phyloP scores from a whole-genome alignment of 2,888 invertebrate genomes.

The Lasioglossum figueresi region DNA sequence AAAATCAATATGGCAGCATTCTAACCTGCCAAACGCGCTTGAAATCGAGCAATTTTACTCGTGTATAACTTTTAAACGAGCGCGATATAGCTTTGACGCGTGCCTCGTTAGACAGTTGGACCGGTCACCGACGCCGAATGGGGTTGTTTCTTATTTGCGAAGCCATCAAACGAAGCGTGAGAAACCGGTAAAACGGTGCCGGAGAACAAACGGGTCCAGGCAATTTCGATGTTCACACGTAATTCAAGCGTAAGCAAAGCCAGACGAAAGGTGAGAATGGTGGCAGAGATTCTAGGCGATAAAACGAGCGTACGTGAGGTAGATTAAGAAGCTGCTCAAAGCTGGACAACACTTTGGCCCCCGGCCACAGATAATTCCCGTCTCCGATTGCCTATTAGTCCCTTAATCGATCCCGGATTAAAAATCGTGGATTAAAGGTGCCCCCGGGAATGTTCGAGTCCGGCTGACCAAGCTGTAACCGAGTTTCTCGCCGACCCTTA shows the following conservation, averaged over 20 bases:
- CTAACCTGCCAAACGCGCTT: too few species aligned
- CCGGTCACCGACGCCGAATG: conserved; percentile 7
- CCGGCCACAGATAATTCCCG: conserved; percentile 62
- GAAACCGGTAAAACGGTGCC: too few species aligned
- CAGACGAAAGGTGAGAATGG: neutral
- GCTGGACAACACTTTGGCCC: conserved; percentile 23
- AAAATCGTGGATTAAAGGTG: conserved; percentile 76
- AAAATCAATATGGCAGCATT: too few species aligned
- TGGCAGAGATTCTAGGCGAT: neutral
- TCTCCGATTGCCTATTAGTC: conserved; percentile 72
- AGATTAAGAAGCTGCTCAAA: conserved; percentile 8
- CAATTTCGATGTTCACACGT: neutral
- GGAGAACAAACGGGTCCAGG: neutral
- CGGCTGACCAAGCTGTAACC: conserved; percentile 79
- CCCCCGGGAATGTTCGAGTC: conserved; percentile 75
- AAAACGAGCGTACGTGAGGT: conserved; percentile 10
- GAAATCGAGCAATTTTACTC: too few species aligned
- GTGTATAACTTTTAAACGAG: too few species aligned
- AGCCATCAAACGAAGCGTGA: conserved; percentile 23
- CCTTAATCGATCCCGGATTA: conserved; percentile 74
- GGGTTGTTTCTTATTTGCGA: conserved; percentile 33
- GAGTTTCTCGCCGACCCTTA: conserved; percentile 72
- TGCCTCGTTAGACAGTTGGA: conserved; percentile 21
- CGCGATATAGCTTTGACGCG: conserved; percentile 16
- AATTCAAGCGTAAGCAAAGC: neutral